Evolutionary conservation across 1,140 invertebrate genomes (phyloP).

Genomic region (Leptestheria dahalacensis): DNA sequence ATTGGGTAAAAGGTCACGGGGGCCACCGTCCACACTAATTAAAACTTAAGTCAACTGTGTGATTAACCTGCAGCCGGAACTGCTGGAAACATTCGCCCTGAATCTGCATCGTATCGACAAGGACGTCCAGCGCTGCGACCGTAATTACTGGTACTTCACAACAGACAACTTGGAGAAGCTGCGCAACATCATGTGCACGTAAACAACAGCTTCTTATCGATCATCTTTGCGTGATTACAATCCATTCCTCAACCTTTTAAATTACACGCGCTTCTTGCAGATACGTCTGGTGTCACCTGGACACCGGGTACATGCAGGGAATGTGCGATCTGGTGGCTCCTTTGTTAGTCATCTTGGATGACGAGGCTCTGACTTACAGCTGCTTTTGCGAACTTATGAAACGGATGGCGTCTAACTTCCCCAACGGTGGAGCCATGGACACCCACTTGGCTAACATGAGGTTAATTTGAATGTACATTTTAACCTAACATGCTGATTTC

Average conservation of each 20-base stretch:
- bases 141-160: constrained; percentile 81
- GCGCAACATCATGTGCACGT: constrained; percentile 93
- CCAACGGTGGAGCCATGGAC: constrained; percentile 84
- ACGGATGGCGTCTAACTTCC: constrained; percentile 80
- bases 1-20: too few species aligned
- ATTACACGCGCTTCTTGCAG: constrained; percentile 30
- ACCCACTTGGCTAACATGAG: constrained; percentile 90
- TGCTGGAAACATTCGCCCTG: constrained; percentile 70
- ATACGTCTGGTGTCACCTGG: constrained; percentile 86
- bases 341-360: constrained; percentile 77
- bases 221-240: background rate
- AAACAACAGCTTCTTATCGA: constrained; percentile 21
- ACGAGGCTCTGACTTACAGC: constrained; percentile 79
- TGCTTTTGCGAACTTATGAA: constrained; percentile 84
- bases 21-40: too few species aligned
- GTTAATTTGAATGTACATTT: too few species aligned
- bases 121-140: constrained; percentile 85
- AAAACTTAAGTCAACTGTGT: constrained; percentile 14
- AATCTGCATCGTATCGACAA: constrained; percentile 92
- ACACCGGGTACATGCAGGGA: constrained; percentile 77
- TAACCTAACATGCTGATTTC: too few species aligned
- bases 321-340: constrained; percentile 94
- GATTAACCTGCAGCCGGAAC: constrained; percentile 58
- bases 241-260: background rate
- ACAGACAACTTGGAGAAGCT: constrained; percentile 79